phyloP scores from a whole-genome alignment of 2,797 vertebrate genomes.

The Oreonectes daqikongensis region DNA sequence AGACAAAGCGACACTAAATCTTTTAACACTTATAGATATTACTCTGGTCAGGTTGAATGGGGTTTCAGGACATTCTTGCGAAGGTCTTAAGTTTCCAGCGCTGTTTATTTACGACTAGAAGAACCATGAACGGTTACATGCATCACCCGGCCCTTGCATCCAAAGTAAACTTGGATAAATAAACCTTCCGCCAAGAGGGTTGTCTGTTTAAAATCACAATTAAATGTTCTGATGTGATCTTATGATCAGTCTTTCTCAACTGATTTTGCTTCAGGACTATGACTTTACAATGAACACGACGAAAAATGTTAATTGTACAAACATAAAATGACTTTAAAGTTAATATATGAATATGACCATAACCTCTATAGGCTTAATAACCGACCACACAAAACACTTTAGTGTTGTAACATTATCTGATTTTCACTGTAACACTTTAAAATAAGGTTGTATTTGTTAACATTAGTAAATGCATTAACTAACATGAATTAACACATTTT shows the following conservation, averaged over 20 bases:
- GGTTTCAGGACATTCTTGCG: neutral
- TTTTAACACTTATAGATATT: neutral
- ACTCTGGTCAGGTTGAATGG: neutral
- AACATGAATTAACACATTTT: no score
- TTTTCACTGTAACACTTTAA: no score
- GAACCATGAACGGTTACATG: neutral
- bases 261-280: neutral
- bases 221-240: neutral
- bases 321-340: no score
- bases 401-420: no score
- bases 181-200: neutral
- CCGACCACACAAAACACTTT: no score
- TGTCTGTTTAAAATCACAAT: neutral
- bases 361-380: no score
- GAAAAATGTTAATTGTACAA: no score
- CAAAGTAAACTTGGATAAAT: neutral
- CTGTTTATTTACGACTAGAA: constrained; percentile 6
- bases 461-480: no score
- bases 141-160: neutral
- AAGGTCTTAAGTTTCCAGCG: neutral
- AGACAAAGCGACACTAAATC: neutral
- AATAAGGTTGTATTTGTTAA: no score
- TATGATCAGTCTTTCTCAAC: neutral
- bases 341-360: no score
- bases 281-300: neutral